These are phyloP conservation scores for Melanostoma scalare DNA, from an alignment of 2,888 invertebrate species.

Conservation along the genomic window DNA sequence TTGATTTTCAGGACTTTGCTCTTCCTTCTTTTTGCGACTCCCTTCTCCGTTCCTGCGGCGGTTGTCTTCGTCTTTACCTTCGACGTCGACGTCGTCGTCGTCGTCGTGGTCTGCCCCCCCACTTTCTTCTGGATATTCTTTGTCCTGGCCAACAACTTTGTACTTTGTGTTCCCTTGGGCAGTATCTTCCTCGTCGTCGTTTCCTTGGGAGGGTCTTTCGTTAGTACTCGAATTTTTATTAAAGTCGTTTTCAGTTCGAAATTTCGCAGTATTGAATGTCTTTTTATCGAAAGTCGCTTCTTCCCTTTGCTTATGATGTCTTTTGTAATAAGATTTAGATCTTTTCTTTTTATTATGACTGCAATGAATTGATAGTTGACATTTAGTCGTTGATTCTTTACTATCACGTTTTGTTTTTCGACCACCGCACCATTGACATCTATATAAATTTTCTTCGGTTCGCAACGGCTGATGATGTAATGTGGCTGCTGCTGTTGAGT, in stretches of 20 bases:
- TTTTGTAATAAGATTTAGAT: constrained; percentile 5
- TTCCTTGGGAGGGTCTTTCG: neutral
- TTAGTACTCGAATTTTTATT: constrained; percentile 7
- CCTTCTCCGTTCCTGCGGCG: no score
- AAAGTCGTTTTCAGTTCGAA: constrained; percentile 39
- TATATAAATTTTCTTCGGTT: constrained; percentile 1
- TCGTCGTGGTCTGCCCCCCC: neutral
- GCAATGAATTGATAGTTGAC: constrained; percentile 7
- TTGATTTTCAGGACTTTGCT: neutral
- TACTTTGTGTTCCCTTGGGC: neutral
- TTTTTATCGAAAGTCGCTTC: neutral
- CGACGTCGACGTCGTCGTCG: constrained; percentile 12
- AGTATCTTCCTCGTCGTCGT: constrained; percentile 4
- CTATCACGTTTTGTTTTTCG: constrained; percentile 35
- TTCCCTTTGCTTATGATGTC: neutral
- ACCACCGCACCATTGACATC: constrained; percentile 44
- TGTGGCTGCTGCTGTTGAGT: constrained; percentile 31
- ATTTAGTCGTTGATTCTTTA: constrained; percentile 14
- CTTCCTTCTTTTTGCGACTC: neutral
- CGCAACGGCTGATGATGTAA: neutral
- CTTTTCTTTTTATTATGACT: constrained; percentile 36
- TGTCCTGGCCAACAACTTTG: constrained; percentile 3
- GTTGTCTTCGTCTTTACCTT: neutral
- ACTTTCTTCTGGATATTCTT: neutral
- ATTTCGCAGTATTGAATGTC: constrained; percentile 3